These are phyloP conservation scores for Melinaea marsaeus DNA, from an alignment of 2,888 invertebrate genomes.

Conservation along the genomic window DNA sequence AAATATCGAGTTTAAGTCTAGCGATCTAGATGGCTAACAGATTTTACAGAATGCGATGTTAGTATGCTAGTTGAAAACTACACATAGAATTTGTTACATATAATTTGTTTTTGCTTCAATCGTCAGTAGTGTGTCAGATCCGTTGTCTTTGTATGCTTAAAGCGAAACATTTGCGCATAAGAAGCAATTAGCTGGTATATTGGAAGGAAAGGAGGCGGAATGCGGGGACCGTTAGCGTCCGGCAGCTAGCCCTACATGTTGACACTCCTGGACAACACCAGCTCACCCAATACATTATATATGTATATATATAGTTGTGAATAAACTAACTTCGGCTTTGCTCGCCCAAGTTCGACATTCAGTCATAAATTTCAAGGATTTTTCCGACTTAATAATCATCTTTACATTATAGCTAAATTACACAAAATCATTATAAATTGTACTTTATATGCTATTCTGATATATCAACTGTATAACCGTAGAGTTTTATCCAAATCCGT, in stretches of 20 bases:
- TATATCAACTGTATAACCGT: not conserved
- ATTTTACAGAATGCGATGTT: too few relatives aligned
- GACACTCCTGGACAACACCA: slow-evolving; percentile 43
- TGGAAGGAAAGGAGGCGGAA: slow-evolving; percentile 55
- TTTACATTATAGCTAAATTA: not conserved
- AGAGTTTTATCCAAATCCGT: too few relatives aligned
- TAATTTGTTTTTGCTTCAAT: too few relatives aligned
- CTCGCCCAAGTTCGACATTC: too few relatives aligned
- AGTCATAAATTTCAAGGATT: too few relatives aligned
- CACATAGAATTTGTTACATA: too few relatives aligned
- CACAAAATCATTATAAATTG: not conserved
- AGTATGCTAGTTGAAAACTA: too few relatives aligned
- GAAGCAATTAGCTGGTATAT: slow-evolving; percentile 63
- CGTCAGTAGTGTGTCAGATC: not conserved
- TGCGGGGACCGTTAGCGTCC: slow-evolving; percentile 74
- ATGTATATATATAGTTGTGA: too few relatives aligned
- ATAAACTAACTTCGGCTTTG: too few relatives aligned
- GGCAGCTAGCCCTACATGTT: slow-evolving; percentile 59
- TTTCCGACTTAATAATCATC: too few relatives aligned
- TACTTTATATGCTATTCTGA: not conserved
- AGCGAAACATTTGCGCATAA: slow-evolving; percentile 42
- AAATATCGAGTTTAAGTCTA: too few relatives aligned
- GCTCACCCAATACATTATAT: slow-evolving; percentile 1
- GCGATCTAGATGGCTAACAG: too few relatives aligned
- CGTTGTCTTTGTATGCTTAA: slow-evolving; percentile 10